These are phyloP conservation scores for Myiagra hebetior DNA, from an alignment of 2,113 vertebrate genomes.

Conservation along the genomic window DNA sequence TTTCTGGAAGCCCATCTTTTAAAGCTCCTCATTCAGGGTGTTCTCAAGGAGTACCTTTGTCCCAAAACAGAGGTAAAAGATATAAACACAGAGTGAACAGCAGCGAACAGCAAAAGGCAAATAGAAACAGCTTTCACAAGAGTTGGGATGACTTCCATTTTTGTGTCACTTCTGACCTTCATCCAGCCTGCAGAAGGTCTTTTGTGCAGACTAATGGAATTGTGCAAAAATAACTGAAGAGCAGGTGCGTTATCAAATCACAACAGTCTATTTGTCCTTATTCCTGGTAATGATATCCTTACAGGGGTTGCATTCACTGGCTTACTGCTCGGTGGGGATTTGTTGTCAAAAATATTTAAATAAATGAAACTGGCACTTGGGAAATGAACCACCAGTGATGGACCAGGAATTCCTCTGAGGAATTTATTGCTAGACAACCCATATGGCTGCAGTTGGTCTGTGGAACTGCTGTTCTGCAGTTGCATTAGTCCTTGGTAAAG, in stretches of 20 bases:
- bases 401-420: neutral
- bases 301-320: neutral
- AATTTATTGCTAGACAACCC: neutral
- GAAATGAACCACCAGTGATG: neutral
- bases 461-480: neutral
- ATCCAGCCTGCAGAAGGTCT: neutral
- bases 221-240: neutral
- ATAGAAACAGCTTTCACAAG: neutral
- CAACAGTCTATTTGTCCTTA: neutral
- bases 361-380: neutral
- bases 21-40: neutral
- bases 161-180: neutral
- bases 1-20: neutral
- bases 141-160: neutral
- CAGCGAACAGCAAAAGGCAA: neutral
- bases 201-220: neutral
- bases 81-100: neutral
- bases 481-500: neutral
- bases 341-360: neutral
- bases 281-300: neutral
- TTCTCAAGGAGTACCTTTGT: neutral
- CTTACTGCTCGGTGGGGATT: neutral
- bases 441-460: neutral
- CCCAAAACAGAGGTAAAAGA: neutral
- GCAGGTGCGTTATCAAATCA: neutral